Evolutionary conservation across 1,140 invertebrate species (phyloP), one percentile per base, ranked within the genome.

Genomic region (Archegozetes longisetosus): DNA sequence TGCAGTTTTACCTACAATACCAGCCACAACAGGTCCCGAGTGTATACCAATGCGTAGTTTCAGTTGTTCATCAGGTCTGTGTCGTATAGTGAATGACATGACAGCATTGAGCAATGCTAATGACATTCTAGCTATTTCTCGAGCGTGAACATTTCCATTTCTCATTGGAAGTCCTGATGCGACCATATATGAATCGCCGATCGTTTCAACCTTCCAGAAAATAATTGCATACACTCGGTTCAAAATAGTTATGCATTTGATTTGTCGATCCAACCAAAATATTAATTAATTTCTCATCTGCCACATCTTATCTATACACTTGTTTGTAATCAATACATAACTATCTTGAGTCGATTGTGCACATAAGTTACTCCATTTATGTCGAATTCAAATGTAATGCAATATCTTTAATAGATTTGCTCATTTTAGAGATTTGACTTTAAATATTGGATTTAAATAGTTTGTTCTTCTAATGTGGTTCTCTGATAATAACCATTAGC

Each of bases 211-310:
- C 88, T 91, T 64, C 27, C 14, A 29, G 14, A n/a, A n/a, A n/a
- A n/a, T n/a, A n/a, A n/a, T n/a, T n/a, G n/a, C n/a, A n/a, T n/a
- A n/a, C n/a, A n/a, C n/a, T n/a, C n/a, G n/a, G n/a, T n/a, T 92
- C 88, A 66, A 91, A 92, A 66, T 85, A 88, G n/a, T 87, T 91
- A 71, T 91, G 91, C 1, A 92, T 75, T 71, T 90, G 86, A 68
- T 91, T 92, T 1, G 91, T 72, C 65, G 90, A 88, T 70, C 88
- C 58, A 4, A 60, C 58, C 40, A 85, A 84, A 68, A 88, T 82
- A 77, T n/a, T n/a, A n/a, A n/a, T 48, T 29, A 54, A 79, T 79
- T n/a, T n/a, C n/a, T n/a, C n/a, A n/a, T n/a, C 88, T n/a, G n/a
- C n/a, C n/a, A n/a, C n/a, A n/a, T n/a, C n/a, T n/a, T n/a, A n/a